Base-by-base conservation (phyloP, 2,888 invertebrate genomes). In the Agrotis ipsilon region DNA sequence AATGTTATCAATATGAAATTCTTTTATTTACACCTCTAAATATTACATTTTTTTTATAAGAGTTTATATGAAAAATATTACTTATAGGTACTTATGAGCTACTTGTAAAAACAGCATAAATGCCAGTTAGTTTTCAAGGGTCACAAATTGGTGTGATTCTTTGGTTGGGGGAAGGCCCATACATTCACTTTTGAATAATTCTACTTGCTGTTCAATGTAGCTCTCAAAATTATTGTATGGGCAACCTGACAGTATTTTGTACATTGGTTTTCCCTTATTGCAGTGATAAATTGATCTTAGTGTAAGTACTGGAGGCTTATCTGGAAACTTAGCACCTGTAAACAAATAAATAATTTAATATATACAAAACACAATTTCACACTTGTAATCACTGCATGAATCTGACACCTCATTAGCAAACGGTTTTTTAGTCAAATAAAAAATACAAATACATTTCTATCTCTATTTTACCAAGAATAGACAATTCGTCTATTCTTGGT, bases 281-380 rank as follows among this genome's bases (percentile, higher is more conserved):
- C 89, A 90, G 80, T 97, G 97, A 88, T 97, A 97, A n/a, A 97
- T 92, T 16, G 97, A 97, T 72, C 96, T 91, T 6, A 97, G 84
- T 4, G 90, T 94, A 48, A 97, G 88, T 60, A 92, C 90, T 45
- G 97, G 97, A 54, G 92, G 92, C 72, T 96, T 96, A 60, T 94
- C 94, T 11, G 97, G 97, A 89, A 97, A 97, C 79, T 94, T 92
- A 2, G 89, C 76, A 78, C 93, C 95, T 96, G 90, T 51, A 92
- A 69, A 55, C 13, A 55, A 32, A n/a, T n/a, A 18, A 54, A 27
- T 27, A 27, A 32, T 32, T 32, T 4, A 32, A 32, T 32, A 32
- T 0, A 7, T 1, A 32, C 7, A 32, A 32, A 24, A 24, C 24
- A 32, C 32, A 32, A 32, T 7, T 7, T 32, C 6, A 32, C 7